phyloP scores from a whole-genome alignment of 1,140 invertebrate species.

The Matsumurasca onukii region DNA sequence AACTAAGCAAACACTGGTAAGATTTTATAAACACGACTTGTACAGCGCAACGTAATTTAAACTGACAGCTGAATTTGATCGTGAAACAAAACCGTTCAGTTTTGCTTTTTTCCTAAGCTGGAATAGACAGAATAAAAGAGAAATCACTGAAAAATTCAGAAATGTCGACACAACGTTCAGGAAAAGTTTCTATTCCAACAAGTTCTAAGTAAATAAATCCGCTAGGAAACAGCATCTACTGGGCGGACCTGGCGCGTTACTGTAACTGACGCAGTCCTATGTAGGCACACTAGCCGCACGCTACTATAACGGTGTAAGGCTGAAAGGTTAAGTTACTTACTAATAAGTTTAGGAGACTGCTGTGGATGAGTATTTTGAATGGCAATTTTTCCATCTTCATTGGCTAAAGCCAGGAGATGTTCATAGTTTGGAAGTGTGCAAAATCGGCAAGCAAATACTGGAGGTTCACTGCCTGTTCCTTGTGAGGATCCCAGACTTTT shows the following conservation, averaged over 20 bases:
- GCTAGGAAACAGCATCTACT: not conserved
- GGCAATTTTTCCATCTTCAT: slow-evolving; percentile 77
- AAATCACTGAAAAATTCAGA: not conserved
- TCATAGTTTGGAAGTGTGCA: slow-evolving; percentile 54
- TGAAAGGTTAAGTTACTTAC: slow-evolving; percentile 11
- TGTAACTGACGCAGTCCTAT: too few species aligned
- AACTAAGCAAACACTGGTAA: too few species aligned
- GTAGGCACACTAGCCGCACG: too few species aligned
- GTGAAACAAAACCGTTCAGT: too few species aligned
- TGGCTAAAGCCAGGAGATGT: slow-evolving; percentile 75
- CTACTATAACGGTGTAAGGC: not conserved
- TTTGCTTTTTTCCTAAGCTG: too few species aligned
- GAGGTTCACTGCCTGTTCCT: slow-evolving; percentile 45
- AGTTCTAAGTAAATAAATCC: not conserved
- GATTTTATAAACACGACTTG: too few species aligned
- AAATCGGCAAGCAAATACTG: slow-evolving; percentile 53
- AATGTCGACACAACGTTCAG: not conserved
- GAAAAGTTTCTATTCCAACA: too few species aligned
- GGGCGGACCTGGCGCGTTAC: too few species aligned
- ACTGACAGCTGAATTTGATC: too few species aligned
- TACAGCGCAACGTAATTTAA: too few species aligned
- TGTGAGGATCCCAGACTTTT: slow-evolving; percentile 41
- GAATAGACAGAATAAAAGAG: too few species aligned
- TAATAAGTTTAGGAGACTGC: not conserved
- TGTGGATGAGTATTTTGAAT: slow-evolving; percentile 55